Base-by-base conservation (phyloP, 1,140 invertebrate genomes). In the Delia radicum region DNA sequence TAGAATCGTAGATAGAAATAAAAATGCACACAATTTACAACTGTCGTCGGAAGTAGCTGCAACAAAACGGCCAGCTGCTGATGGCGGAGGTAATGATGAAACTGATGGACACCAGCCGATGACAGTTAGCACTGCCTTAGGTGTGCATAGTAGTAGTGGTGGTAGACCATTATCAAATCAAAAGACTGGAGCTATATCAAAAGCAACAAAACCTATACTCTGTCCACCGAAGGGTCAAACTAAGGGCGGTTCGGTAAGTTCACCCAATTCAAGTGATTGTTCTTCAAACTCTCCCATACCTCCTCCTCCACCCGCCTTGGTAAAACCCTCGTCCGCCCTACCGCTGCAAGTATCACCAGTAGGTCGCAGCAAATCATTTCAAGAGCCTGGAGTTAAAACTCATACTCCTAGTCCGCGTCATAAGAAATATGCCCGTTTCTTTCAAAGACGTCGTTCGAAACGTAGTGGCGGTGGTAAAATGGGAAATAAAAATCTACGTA, bases 281-380 rank as follows among this genome's bases (percentile, higher is more conserved):
- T 82, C 83, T 15, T 81, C 82, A 26, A 80, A 80, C 62, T 82
- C 83, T 61, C 79, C 82, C 2, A 77, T 78, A 18, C 78, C 80
- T 28, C 65, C n/a, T n/a, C 33, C 48, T 4, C 48, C 48, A 21
- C 5, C 48, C 76, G 15, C 46, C 65, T 37, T 61, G n/a, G 33
- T 2, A 21, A 55, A 55, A 24, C 5, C 48, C 7, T n/a, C 24
- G 15, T 21, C n/a, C n/a, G 26, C 6, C 15, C 63, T 6, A 21
- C 65, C 72, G 18, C 48, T 69, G 1, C 79, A 80, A 46, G 73
- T 81, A 4, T 81, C 82, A 18, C 79, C 83, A 7, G 83, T 85
- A 42, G 81, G 81, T 6, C 82, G 85, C 18, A 86, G 85, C 77
- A 84, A 85, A 73, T 86, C 85, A 13, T 86, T 86, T 62, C 85